A percentile compares a stretch with the other conserved stretches of the same genome.
Conservation (phyloP, 92 coral and sea anemone species). For the Parazoanthus swiftii region DNA sequence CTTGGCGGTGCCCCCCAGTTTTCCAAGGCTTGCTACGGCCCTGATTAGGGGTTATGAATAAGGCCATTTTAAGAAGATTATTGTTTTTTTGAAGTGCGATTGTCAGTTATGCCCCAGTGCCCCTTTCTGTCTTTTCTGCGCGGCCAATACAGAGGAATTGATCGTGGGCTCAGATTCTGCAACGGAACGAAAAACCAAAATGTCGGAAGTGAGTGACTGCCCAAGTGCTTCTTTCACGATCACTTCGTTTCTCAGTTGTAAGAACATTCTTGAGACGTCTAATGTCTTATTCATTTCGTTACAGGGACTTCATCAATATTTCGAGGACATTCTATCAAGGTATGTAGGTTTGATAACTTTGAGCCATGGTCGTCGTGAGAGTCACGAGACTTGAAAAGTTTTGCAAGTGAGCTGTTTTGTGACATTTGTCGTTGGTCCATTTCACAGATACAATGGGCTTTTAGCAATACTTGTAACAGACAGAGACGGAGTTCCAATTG, state of each 20-base stretch:
- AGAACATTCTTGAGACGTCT: background rate
- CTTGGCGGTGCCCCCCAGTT: too few relatives aligned
- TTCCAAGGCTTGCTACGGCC: too few relatives aligned
- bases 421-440: background rate
- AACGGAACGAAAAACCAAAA: slow-evolving; percentile 30
- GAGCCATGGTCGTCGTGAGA: background rate
- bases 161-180: background rate
- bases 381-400: slow-evolving; percentile 30
- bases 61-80: too few relatives aligned
- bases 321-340: slow-evolving; percentile 74
- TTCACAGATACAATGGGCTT: slow-evolving; percentile 76
- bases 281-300: background rate
- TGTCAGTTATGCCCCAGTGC: too few relatives aligned
- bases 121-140: too few relatives aligned
- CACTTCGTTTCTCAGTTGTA: background rate
- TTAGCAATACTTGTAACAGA: slow-evolving; percentile 93
- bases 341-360: slow-evolving; percentile 38
- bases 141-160: background rate
- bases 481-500: slow-evolving; percentile 97
- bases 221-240: background rate
- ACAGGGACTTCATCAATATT: slow-evolving; percentile 76
- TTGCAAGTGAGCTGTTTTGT: background rate
- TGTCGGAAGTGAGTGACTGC: slow-evolving; percentile 72
- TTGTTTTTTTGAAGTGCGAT: too few relatives aligned
- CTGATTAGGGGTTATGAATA: too few relatives aligned